Evolutionary conservation across 2,888 invertebrate species (phyloP), one percentile per base, ranked within the genome.

Genomic region (Platycheirus rosarum): DNA sequence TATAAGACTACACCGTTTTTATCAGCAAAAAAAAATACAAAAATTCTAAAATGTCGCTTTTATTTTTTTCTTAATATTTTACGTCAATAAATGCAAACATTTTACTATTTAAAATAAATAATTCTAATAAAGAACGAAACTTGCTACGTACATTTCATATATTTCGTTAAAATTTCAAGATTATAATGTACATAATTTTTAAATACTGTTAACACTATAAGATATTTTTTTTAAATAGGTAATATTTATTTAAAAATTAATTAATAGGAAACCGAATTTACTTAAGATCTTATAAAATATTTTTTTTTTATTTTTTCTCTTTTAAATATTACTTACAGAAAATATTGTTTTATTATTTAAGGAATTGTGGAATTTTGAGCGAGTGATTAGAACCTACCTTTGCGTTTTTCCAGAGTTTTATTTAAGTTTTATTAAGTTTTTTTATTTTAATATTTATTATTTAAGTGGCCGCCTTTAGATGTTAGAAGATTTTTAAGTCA

Each of bases 181-280:
- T 74, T 66, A 14, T 32, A 57, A n/a, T 71, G 51, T 60, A 66
- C 66, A 66, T 53, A 60, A 23, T 44, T 71, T 77, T 51, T 29
- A 60, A 32, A 62, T 37, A 42, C 20, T 13, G 16, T 68, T 60
- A 5, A 44, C 5, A 49, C 9, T 16, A 44, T 26, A 8, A 8
- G 8, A 32, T 32, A 32, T 32, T 32, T 32, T 32, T 32, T 23
- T 23, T 23, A 23, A 4, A 23, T 23, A 23, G 6, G 6, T 23
- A n/a, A n/a, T 23, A 4, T 23, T 23, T 23, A 4, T 4, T 23
- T 23, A 2, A 23, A 23, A 23, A 4, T 23, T 6, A 23, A 23
- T 2, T 23, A 23, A 4, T 23, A 23, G 23, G 23, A 6, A 23
- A 23, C 23, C 6, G 23, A 23, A 4, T 23, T 23, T 23, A 4